Percentiles rank a stretch among this genome's conserved stretches.
phyloP scores from a whole-genome alignment of 2,113 vertebrate species.

The Haemorhous mexicanus region DNA sequence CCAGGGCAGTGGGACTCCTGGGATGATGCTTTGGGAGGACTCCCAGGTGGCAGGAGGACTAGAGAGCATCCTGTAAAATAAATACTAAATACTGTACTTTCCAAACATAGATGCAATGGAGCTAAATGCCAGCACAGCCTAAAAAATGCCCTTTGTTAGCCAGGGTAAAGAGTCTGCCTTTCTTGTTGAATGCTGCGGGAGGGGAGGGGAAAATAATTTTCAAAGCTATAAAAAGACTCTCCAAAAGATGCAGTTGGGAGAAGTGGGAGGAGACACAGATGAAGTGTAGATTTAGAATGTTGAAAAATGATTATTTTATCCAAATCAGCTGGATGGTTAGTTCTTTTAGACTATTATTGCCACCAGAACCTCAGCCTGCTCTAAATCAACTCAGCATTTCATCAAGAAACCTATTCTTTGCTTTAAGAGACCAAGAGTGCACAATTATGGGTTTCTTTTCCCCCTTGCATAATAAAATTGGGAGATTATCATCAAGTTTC shows the following conservation, averaged over 20 bases:
- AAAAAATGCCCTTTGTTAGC: conserved; percentile 4
- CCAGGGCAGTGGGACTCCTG: neutral
- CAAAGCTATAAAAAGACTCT: conserved; percentile 44
- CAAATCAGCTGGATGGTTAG: conserved; percentile 59
- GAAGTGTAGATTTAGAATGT: conserved; percentile 52
- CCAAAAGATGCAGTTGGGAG: neutral
- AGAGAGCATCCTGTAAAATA: neutral
- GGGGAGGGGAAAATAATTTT: neutral
- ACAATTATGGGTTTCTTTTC: conserved; percentile 68
- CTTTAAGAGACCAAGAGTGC: conserved; percentile 50
- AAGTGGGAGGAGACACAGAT: conserved; percentile 8
- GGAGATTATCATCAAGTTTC: conserved; percentile 81
- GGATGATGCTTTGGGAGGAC: neutral
- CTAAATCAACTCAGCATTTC: conserved; percentile 64
- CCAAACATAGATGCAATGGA: neutral
- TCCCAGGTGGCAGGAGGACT: neutral
- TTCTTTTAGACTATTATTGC: conserved; percentile 54
- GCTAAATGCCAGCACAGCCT: neutral
- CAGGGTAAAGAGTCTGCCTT: neutral
- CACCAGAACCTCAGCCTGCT: conserved; percentile 42
- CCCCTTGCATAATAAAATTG: conserved; percentile 63
- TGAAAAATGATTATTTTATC: conserved; percentile 69
- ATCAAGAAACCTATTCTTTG: conserved; percentile 74
- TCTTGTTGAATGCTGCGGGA: neutral
- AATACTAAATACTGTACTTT: neutral